Conservation (phyloP, 2,113 vertebrate genomes). For the Prinia subflava region DNA sequence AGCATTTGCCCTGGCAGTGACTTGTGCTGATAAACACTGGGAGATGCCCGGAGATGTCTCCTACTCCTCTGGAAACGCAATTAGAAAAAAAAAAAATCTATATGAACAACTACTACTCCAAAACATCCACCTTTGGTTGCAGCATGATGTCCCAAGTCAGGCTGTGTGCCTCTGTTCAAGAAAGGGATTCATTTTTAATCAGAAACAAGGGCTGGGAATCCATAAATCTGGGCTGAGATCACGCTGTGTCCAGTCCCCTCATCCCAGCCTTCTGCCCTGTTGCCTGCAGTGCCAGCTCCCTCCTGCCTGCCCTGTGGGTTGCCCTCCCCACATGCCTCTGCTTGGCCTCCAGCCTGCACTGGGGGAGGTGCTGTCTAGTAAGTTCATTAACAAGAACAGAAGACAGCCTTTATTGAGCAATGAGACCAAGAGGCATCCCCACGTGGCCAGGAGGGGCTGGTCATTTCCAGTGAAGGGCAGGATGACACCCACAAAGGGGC, state of each 20-base stretch:
- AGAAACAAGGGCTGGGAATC: neutral
- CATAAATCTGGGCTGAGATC: neutral
- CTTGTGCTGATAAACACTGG: neutral
- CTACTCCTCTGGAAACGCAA: neutral
- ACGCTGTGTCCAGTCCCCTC: rapidly evolving
- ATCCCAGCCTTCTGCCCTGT: neutral
- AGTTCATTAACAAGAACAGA: neutral
- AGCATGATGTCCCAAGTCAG: neutral
- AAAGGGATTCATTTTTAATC: neutral
- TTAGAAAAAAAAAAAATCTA: neutral
- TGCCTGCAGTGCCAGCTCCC: neutral
- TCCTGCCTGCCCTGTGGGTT: neutral
- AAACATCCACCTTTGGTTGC: neutral
- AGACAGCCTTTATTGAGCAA: neutral
- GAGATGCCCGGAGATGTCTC: neutral
- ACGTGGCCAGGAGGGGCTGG: neutral
- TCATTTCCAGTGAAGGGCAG: neutral
- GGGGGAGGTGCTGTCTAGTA: neutral
- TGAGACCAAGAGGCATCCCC: neutral
- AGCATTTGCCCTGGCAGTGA: neutral
- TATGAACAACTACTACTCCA: neutral
- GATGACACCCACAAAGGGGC: neutral
- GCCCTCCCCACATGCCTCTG: neutral
- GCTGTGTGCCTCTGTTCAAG: neutral
- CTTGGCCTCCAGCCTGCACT: rapidly evolving